Conservation (phyloP, 2,113 vertebrate species). For the Tretioscincus oriximinensis region DNA sequence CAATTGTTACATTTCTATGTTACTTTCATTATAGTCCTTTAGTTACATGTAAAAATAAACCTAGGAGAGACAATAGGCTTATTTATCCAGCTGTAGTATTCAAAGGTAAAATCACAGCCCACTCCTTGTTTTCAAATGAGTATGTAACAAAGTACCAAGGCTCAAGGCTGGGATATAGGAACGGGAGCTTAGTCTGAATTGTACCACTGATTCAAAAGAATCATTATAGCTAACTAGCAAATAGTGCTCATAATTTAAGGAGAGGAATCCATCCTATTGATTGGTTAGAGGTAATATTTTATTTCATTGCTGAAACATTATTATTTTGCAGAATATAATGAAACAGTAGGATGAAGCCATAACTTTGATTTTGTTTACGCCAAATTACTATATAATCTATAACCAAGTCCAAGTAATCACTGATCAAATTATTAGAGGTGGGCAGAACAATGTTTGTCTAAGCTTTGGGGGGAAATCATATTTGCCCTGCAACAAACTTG, state of each 20-base stretch:
- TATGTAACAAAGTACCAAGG: not conserved
- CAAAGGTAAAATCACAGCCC: not conserved
- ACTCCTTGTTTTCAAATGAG: not conserved
- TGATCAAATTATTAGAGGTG: too few relatives aligned
- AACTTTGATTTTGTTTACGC: too few relatives aligned
- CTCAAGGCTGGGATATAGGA: not conserved
- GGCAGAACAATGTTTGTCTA: too few relatives aligned
- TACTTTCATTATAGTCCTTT: conserved; percentile 9
- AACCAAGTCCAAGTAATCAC: too few relatives aligned
- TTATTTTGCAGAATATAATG: too few relatives aligned
- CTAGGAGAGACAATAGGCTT: conserved; percentile 3
- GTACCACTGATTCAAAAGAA: too few relatives aligned
- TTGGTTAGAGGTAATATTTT: too few relatives aligned
- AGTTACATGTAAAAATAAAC: not conserved
- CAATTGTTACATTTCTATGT: not conserved
- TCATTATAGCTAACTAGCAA: not conserved
- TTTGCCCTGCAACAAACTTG: too few relatives aligned
- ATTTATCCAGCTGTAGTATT: not conserved
- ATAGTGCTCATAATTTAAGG: not conserved
- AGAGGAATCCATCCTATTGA: not conserved
- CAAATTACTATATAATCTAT: too few relatives aligned
- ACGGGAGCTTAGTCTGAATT: not conserved
- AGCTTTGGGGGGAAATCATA: too few relatives aligned
- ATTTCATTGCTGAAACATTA: too few relatives aligned
- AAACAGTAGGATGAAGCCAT: too few relatives aligned